A percentile compares a stretch with the other conserved stretches of the same genome.
phyloP scores from a whole-genome alignment of 53 echinoderm and acorn worm genomes.

The Crossaster papposus region DNA sequence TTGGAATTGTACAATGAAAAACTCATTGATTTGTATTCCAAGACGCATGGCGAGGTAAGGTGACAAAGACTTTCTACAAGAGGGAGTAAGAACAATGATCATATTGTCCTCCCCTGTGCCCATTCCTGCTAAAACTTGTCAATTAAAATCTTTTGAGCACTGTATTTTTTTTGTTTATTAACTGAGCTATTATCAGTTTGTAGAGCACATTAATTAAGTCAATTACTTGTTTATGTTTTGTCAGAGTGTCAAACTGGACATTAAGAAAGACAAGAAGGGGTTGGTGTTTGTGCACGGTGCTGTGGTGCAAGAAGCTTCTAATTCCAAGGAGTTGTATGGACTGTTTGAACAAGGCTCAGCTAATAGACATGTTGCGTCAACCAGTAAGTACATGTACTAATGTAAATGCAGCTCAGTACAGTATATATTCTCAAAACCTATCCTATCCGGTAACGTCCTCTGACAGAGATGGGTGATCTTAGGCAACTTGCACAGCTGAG shows the following conservation, averaged over 20 bases:
- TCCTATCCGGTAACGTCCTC: too few species aligned
- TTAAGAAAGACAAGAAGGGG: constrained; percentile 98
- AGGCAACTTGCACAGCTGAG: too few species aligned
- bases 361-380: constrained; percentile 93
- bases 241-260: constrained; percentile 79
- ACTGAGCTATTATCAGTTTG: too few species aligned
- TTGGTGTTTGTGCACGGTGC: constrained; percentile 93
- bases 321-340: constrained; percentile 86
- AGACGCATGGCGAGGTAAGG: constrained; percentile 73
- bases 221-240: not conserved
- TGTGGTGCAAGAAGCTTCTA: constrained; percentile 85
- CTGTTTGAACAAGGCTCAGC: constrained; percentile 91
- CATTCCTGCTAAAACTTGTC: too few species aligned
- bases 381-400: constrained; percentile 76
- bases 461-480: too few species aligned
- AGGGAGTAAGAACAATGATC: not conserved
- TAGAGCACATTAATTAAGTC: too few species aligned
- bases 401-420: not conserved
- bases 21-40: constrained; percentile 88
- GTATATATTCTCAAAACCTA: not conserved
- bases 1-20: constrained; percentile 97
- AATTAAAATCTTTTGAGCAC: too few species aligned
- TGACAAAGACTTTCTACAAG: not conserved
- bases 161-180: too few species aligned
- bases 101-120: not conserved